Percentiles rank a stretch among this genome's conserved stretches.
These are phyloP conservation scores for Riptortus pedestris DNA, from an alignment of 1,140 invertebrate species.

Conservation along the genomic window DNA sequence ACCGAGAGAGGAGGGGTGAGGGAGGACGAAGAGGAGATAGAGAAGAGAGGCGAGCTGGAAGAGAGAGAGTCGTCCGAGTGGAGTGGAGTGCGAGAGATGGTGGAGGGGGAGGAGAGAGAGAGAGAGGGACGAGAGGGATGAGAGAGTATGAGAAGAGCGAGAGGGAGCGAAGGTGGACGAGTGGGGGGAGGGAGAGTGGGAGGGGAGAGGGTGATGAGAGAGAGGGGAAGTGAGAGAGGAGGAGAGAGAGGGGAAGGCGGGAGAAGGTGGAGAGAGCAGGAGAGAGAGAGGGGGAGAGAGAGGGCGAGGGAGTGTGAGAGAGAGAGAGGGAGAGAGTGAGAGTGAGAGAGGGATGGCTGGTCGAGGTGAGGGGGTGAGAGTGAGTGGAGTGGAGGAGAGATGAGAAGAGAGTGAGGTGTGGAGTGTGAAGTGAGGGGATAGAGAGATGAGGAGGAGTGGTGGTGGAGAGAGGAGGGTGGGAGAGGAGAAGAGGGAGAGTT, in stretches of 20 bases:
- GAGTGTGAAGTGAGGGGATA: conserved; percentile 6
- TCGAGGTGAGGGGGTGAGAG: background rate
- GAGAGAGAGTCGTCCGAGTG: background rate
- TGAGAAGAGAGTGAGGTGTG: conserved; percentile 6
- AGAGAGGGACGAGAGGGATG: background rate
- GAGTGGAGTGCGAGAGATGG: background rate
- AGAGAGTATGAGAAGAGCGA: background rate
- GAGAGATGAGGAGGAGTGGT: background rate
- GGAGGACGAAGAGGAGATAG: conserved; percentile 33
- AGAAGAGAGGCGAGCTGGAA: background rate
- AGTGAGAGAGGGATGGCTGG: conserved; percentile 16
- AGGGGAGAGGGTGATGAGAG: conserved; percentile 34
- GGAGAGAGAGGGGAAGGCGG: conserved; percentile 34
- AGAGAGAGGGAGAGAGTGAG: too few species aligned
- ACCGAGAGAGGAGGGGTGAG: conserved; percentile 18
- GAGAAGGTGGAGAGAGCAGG: too few species aligned
- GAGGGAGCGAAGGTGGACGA: background rate
- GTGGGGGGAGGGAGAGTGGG: conserved; percentile 34
- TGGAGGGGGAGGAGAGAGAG: background rate
- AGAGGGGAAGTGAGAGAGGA: conserved; percentile 36
- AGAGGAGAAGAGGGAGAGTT: conserved; percentile 1
- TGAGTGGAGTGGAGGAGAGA: background rate
- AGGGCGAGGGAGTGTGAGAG: too few species aligned
- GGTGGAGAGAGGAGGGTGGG: background rate
- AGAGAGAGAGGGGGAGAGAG: conserved; percentile 1